Evolutionary conservation across 2,113 vertebrate species (phyloP).

Genomic region (Chauna torquata): DNA sequence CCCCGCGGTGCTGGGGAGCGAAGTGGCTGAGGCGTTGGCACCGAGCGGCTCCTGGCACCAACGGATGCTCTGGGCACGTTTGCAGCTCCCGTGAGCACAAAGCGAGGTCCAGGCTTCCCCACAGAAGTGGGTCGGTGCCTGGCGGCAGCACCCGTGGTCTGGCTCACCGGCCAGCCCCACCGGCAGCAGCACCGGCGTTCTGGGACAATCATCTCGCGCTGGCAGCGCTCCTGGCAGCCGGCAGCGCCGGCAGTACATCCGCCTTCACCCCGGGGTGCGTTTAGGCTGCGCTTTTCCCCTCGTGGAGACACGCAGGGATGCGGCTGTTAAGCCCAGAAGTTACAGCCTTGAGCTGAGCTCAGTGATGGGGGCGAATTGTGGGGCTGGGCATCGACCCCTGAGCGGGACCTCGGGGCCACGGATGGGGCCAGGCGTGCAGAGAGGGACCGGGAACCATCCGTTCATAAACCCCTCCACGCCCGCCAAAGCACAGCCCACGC

Average conservation of each 20-base stretch:
- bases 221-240: neutral
- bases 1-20: too few relatives aligned
- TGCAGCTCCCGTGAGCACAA: fast-evolving
- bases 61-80: fast-evolving
- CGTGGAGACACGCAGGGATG: fast-evolving
- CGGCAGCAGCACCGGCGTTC: neutral
- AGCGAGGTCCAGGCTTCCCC: fast-evolving
- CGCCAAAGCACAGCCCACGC: neutral
- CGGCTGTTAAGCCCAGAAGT: neutral
- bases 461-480: neutral
- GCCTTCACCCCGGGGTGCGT: neutral
- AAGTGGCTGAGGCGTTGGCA: too few relatives aligned
- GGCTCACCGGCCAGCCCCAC: too few relatives aligned
- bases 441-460: fast-evolving
- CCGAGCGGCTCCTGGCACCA: too few relatives aligned
- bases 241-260: neutral
- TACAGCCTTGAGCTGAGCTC: fast-evolving
- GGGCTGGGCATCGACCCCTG: neutral
- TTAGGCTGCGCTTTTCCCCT: neutral
- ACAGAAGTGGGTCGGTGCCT: too few relatives aligned
- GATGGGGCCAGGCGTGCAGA: fast-evolving
- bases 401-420: neutral
- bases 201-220: neutral
- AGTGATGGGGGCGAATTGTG: neutral
- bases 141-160: too few relatives aligned